These are phyloP conservation scores for Leistus spinibarbis DNA, from an alignment of 2,888 invertebrate genomes.

Conservation along the genomic window DNA sequence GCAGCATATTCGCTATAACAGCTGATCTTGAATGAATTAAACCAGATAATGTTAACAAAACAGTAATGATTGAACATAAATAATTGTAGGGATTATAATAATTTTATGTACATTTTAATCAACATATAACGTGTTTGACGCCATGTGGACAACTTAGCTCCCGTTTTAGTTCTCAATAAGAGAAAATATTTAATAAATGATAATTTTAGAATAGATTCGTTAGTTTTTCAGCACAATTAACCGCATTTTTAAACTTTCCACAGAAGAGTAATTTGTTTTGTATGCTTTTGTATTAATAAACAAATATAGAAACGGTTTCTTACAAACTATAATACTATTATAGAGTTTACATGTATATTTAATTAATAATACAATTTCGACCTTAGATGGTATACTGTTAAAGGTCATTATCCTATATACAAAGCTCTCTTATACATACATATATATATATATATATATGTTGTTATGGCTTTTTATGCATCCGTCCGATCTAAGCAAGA, in stretches of 20 bases:
- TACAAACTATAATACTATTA: slow-evolving; percentile 17
- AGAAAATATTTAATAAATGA: too few relatives aligned
- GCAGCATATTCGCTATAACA: too few relatives aligned
- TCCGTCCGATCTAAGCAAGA: slow-evolving; percentile 16
- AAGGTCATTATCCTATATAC: slow-evolving; percentile 51
- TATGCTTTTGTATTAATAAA: not conserved
- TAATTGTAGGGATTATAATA: too few relatives aligned
- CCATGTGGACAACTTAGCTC: too few relatives aligned
- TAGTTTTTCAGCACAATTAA: too few relatives aligned
- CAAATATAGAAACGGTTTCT: not conserved
- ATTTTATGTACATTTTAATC: too few relatives aligned
- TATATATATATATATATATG: slow-evolving; percentile 1
- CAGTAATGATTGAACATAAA: too few relatives aligned
- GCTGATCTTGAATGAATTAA: too few relatives aligned
- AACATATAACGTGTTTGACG: too few relatives aligned
- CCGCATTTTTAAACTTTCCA: not conserved
- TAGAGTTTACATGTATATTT: slow-evolving; percentile 47
- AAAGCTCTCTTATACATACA: slow-evolving; percentile 42
- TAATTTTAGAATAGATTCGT: not conserved
- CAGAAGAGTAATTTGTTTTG: not conserved
- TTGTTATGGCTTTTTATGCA: slow-evolving; percentile 38
- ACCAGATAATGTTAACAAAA: too few relatives aligned
- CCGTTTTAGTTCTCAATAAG: too few relatives aligned
- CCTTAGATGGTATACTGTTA: slow-evolving; percentile 51
- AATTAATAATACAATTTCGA: slow-evolving; percentile 48